Evolutionary conservation across 2,797 vertebrate species (phyloP), one percentile per base, ranked within the genome.

Genomic region (Chelon labrosus): DNA sequence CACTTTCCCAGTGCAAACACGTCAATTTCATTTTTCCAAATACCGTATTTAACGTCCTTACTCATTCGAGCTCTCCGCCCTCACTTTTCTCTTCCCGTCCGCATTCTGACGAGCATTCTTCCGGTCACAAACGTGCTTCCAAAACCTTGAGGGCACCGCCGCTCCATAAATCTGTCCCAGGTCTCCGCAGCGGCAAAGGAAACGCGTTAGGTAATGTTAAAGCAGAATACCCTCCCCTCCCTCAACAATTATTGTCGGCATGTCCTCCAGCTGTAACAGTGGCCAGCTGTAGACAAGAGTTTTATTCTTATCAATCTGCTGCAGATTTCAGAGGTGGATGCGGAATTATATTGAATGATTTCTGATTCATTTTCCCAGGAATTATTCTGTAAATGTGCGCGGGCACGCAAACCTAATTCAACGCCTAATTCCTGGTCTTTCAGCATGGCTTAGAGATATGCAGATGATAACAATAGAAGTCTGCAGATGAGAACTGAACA

Each of bases 91-190:
- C 35, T 44, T 73, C 37, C 22, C 56, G 67, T 61, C 35, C 46
- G 8, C 39, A 75, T 64, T 72, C 16, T 77, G 70, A 80, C 53
- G 44, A 66, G 22, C 4, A 2, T 19, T 72, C 61, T 65, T 72
- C 73, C 2, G 55, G 67, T 81, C 73, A 72, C 62, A 79, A 75
- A 52, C 61, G 50, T 86, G 51, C 56, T 75, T 63, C 44, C 49
- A 82, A 68, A 82, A 75, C 65, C 70, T 71, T 64, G 42, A 77
- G 52, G 46, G 73, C 56, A 67, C 55, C 62, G 12, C 46, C 38
- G 60, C 31, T n/a, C 63, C 68, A 82, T 77, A 75, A 88, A 86
- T 82, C 62, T 82, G 66, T 66, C 80, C 53, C 51, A 75, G 52
- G 75, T 82, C 50, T 65, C 70, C 67, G 75, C 54, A 75, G 75